phyloP scores from a whole-genome alignment of 2,113 vertebrate genomes.

The Cettia cetti region DNA sequence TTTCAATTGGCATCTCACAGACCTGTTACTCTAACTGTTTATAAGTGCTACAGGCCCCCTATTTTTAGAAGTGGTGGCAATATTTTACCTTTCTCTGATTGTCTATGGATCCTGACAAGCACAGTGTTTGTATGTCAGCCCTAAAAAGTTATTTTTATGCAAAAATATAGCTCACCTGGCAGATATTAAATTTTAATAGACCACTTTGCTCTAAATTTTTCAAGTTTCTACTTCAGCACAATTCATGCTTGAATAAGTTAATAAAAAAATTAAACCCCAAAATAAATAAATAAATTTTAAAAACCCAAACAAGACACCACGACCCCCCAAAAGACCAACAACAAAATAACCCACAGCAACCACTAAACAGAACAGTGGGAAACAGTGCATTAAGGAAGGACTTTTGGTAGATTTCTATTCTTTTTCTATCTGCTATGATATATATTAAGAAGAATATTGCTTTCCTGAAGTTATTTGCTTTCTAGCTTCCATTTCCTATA shows the following conservation, averaged over 20 bases:
- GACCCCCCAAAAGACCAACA: not conserved
- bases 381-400: not conserved
- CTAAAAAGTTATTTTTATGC: not conserved
- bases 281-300: not conserved
- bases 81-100: not conserved
- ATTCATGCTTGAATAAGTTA: not conserved
- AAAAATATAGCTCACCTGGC: not conserved
- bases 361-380: not conserved
- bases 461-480: conserved; percentile 30
- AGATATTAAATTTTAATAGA: not conserved
- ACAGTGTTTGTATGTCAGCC: not conserved
- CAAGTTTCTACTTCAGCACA: not conserved
- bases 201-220: not conserved
- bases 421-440: not conserved
- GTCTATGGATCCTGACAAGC: not conserved
- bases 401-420: not conserved
- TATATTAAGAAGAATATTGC: not conserved
- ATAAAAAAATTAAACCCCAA: not conserved
- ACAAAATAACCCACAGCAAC: not conserved
- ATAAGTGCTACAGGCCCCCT: not conserved
- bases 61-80: not conserved
- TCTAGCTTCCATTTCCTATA: conserved; percentile 41
- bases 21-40: not conserved
- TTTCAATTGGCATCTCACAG: not conserved
- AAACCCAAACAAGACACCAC: not conserved